Evolutionary conservation across 2,888 invertebrate species (phyloP).

Genomic region (Heliconius cydno): DNA sequence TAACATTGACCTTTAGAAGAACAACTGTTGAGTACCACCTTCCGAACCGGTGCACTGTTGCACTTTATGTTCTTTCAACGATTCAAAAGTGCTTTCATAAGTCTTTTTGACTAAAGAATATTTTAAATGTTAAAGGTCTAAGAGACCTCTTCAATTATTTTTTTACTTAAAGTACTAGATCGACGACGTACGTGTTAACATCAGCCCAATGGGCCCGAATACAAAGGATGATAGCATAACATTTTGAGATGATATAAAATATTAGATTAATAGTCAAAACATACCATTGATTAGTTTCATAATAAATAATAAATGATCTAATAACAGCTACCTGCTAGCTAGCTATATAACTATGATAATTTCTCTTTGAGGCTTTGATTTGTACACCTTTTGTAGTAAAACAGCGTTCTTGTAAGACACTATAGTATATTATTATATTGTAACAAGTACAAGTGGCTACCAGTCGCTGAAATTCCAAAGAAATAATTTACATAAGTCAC

Average conservation of each 20-base stretch:
- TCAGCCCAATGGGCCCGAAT: conserved; percentile 50
- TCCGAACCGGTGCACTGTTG: no score
- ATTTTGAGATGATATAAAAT: conserved; percentile 66
- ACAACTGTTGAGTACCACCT: background rate
- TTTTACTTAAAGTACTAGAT: background rate
- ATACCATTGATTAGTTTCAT: conserved; percentile 67
- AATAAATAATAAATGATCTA: conserved; percentile 46
- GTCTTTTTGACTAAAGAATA: no score
- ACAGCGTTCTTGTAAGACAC: background rate
- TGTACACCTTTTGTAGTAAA: background rate
- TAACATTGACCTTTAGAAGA: background rate
- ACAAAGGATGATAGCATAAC: conserved; percentile 71
- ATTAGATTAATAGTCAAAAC: conserved; percentile 66
- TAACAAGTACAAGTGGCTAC: background rate
- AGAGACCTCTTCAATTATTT: conserved; percentile 3
- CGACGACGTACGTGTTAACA: conserved; percentile 35
- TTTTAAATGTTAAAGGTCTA: conserved; percentile 17
- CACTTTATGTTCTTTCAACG: no score
- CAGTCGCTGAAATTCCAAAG: background rate
- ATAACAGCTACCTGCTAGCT: background rate
- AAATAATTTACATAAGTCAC: conserved; percentile 14
- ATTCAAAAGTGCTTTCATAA: no score
- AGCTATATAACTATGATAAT: conserved; percentile 13
- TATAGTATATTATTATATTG: conserved; percentile 5
- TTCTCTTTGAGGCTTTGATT: conserved; percentile 4